A percentile compares a stretch with the other conserved stretches of the same genome.
Conservation (phyloP, 2,797 vertebrate species). For the Acanthis flammea region DNA sequence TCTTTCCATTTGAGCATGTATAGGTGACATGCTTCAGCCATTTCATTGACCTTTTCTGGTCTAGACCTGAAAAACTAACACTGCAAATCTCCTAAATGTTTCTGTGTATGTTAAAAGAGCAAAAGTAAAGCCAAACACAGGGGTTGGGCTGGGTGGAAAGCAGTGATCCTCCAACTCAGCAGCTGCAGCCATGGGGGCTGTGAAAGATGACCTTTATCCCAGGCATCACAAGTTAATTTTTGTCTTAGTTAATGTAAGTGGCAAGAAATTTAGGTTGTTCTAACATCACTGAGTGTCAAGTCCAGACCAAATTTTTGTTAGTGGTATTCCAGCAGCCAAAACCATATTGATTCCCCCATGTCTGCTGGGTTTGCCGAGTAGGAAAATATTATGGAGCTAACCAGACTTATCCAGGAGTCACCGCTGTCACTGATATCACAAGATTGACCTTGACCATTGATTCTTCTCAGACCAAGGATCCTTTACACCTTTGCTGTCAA, state of each 20-base stretch:
- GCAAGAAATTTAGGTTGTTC: background rate
- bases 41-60: background rate
- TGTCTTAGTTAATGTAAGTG: background rate
- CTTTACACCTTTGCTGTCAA: background rate
- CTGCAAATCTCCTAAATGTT: background rate
- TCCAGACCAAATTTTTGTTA: background rate
- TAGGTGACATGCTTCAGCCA: background rate
- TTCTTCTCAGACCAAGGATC: background rate
- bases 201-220: background rate
- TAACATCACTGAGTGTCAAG: background rate
- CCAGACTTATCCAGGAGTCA: background rate
- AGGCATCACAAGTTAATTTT: accelerated
- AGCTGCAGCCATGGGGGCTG: background rate
- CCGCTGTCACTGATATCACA: accelerated
- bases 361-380: background rate
- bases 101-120: background rate
- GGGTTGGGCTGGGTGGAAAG: background rate
- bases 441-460: accelerated
- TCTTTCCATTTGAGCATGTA: background rate
- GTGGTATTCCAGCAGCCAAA: background rate
- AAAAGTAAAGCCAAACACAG: background rate
- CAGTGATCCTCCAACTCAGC: background rate
- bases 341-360: accelerated
- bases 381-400: background rate
- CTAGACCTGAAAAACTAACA: background rate